A percentile compares a stretch with the other conserved stretches of the same genome.
Conservation (phyloP, 2,113 vertebrate genomes). For the Dasyurus viverrinus region DNA sequence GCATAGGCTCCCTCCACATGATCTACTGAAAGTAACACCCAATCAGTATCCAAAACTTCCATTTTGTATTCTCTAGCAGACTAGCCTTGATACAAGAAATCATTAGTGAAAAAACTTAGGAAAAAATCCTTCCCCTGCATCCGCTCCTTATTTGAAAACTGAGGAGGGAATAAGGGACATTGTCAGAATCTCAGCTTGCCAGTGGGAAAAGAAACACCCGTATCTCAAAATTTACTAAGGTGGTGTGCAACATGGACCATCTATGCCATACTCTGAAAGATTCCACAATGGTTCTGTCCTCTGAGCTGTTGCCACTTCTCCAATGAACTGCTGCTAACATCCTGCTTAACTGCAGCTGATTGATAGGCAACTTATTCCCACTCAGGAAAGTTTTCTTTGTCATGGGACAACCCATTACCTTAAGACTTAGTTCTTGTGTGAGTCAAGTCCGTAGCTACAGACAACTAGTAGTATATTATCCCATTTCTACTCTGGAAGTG, state of each 20-base stretch:
- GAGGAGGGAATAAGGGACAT: too few species aligned
- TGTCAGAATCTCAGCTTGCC: background rate
- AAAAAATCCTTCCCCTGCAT: background rate
- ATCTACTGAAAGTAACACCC: background rate
- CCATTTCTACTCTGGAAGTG: background rate
- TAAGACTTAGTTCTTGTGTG: background rate
- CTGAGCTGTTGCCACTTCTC: background rate
- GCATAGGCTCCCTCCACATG: background rate
- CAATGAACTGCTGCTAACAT: background rate
- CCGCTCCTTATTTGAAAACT: too few species aligned
- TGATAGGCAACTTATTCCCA: background rate
- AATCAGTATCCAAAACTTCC: background rate
- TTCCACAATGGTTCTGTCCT: background rate
- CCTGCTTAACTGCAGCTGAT: background rate
- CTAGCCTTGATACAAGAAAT: background rate
- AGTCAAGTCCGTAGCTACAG: background rate
- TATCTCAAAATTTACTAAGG: background rate
- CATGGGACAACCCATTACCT: background rate
- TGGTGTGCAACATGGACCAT: background rate
- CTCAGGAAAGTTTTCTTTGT: too few species aligned
- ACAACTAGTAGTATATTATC: background rate
- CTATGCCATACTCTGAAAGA: background rate
- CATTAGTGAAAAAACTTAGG: background rate
- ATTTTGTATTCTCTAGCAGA: background rate
- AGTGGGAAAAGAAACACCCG: background rate